These are phyloP conservation scores for Coregonus sp. DNA, from an alignment of 2,797 vertebrate species.

Conservation along the genomic window DNA sequence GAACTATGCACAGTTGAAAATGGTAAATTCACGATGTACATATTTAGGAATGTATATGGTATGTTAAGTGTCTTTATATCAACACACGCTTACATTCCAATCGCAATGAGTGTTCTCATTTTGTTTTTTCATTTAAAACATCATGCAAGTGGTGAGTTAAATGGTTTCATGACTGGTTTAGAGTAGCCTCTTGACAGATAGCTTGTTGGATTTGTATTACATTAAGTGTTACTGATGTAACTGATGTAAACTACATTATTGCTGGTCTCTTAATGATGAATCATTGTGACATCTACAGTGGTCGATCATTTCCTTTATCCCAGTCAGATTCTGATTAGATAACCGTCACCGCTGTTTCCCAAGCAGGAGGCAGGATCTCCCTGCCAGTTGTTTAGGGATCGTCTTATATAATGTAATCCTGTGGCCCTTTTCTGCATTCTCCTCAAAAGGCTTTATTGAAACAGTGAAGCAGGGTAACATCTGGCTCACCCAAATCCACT, in stretches of 20 bases:
- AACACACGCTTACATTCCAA: no score
- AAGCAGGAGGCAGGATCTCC: not conserved
- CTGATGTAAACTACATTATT: no score
- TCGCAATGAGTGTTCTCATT: not conserved
- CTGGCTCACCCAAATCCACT: slow-evolving; percentile 57
- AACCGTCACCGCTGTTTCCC: not conserved
- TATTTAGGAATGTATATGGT: not conserved
- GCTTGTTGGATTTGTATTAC: not conserved
- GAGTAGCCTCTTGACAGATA: not conserved
- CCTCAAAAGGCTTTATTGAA: slow-evolving; percentile 54
- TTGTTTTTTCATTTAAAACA: not conserved
- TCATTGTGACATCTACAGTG: not conserved
- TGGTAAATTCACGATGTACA: not conserved
- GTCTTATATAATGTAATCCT: slow-evolving; percentile 53
- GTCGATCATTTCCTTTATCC: not conserved
- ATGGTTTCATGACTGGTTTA: not conserved
- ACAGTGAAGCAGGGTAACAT: slow-evolving; percentile 54
- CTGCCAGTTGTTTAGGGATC: slow-evolving; percentile 54
- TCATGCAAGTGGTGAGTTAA: not conserved
- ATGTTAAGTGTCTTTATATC: no score
- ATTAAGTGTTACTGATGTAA: not conserved
- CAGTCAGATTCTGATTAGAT: not conserved
- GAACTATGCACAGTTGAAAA: not conserved
- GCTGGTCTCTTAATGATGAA: not conserved
- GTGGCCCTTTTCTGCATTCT: slow-evolving; percentile 41